A percentile compares a stretch with the other conserved stretches of the same genome.
These are phyloP conservation scores for Ylistrum balloti DNA, from an alignment of 1,140 invertebrate species.

Conservation along the genomic window DNA sequence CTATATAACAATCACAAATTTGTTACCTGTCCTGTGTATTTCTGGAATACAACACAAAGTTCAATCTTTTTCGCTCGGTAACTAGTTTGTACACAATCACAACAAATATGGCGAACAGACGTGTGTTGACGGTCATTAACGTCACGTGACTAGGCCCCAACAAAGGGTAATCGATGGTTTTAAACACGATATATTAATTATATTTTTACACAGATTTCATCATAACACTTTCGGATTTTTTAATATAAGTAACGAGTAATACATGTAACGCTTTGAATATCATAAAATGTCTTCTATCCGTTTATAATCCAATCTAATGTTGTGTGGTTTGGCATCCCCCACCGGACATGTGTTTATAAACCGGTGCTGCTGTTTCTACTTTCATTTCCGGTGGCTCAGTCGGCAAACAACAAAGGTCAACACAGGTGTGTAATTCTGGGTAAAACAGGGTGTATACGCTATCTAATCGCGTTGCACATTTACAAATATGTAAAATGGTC, in stretches of 20 bases:
- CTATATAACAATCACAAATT: neutral
- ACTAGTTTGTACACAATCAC: slow-evolving; percentile 13
- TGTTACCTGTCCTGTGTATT: neutral
- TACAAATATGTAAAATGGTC: no score
- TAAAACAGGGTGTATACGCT: neutral
- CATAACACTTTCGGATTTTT: no score
- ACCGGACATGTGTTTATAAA: no score
- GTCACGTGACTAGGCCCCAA: neutral
- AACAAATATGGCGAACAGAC: slow-evolving; percentile 10
- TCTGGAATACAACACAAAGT: neutral
- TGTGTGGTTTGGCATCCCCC: neutral
- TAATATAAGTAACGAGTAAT: no score
- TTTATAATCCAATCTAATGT: no score
- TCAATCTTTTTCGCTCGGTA: neutral
- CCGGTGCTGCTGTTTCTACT: neutral
- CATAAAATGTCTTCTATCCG: no score
- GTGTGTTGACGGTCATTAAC: neutral
- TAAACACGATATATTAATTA: no score
- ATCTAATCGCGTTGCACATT: no score
- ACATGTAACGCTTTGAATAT: no score
- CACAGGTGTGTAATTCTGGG: neutral
- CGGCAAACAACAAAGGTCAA: neutral
- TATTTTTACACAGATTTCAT: no score
- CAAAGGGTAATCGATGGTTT: neutral
- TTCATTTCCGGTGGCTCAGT: neutral